Conservation (phyloP, 2,888 invertebrate species). For the Galerucella pusilla region DNA sequence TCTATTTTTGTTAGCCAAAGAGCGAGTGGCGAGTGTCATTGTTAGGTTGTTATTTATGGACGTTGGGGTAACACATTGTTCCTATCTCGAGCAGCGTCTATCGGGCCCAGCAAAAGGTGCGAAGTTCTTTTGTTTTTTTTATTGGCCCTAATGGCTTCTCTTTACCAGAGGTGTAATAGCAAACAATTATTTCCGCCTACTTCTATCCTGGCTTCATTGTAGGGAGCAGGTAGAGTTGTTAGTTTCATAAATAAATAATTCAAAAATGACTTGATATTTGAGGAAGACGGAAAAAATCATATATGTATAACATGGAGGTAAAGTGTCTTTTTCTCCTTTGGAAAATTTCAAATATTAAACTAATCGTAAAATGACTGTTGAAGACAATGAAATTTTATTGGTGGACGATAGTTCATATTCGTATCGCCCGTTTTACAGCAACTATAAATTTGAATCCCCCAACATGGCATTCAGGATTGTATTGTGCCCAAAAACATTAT, state of each 20-base stretch:
- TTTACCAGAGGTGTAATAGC: conserved; percentile 1
- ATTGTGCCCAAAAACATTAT: neutral
- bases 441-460: conserved; percentile 12
- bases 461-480: neutral
- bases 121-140: conserved; percentile 38
- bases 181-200: no score
- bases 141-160: conserved; percentile 20
- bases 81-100: conserved; percentile 19
- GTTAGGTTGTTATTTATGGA: conserved; percentile 44
- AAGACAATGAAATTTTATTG: conserved; percentile 17
- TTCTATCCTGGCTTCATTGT: no score
- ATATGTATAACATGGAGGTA: no score
- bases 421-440: conserved; percentile 9
- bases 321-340: no score
- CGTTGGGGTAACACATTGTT: conserved; percentile 37
- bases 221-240: no score
- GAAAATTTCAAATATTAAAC: conserved; percentile 1
- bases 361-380: neutral
- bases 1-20: conserved; percentile 29
- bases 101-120: conserved; percentile 33
- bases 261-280: no score
- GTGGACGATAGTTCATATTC: conserved; percentile 1
- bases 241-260: no score
- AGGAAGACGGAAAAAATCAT: no score
- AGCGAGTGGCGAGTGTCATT: conserved; percentile 41